A percentile compares a stretch with the other conserved stretches of the same genome.
Evolutionary conservation across 2,888 invertebrate species (phyloP).

Genomic region (Pogonocherus hispidulus): DNA sequence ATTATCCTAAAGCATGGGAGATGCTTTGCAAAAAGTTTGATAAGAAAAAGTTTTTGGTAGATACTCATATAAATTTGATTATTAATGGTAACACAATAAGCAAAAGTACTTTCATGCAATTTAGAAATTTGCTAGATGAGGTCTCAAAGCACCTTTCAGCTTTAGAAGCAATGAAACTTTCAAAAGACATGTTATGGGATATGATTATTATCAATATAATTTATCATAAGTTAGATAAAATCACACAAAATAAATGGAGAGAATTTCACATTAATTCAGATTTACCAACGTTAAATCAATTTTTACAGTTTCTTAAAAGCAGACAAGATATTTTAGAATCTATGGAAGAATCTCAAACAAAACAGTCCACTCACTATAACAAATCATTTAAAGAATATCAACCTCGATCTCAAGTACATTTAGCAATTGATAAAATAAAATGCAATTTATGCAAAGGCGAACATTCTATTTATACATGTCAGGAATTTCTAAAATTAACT

Average conservation of each 20-base stretch:
- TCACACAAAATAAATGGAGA: too few relatives aligned
- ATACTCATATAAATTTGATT: conserved; percentile 26
- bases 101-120: not conserved
- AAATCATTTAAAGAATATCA: too few relatives aligned
- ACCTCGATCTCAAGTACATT: not conserved
- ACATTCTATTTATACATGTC: too few relatives aligned
- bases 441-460: not conserved
- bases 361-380: too few relatives aligned
- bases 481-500: too few relatives aligned
- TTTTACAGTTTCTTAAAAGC: too few relatives aligned
- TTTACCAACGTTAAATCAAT: too few relatives aligned
- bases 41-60: conserved; percentile 22
- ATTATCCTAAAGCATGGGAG: conserved; percentile 25
- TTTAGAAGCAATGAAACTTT: conserved; percentile 24
- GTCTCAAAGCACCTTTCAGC: conserved; percentile 21
- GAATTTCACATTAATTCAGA: too few relatives aligned
- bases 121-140: conserved; percentile 15
- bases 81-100: conserved; percentile 25
- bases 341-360: too few relatives aligned
- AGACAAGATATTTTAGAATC: too few relatives aligned
- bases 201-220: conserved; percentile 28
- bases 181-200: conserved; percentile 20
- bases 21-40: conserved; percentile 20
- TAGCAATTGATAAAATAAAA: not conserved
- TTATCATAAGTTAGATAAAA: conserved; percentile 33